Conservation (phyloP, 2,888 invertebrate genomes). For the Mythimna vitellina region DNA sequence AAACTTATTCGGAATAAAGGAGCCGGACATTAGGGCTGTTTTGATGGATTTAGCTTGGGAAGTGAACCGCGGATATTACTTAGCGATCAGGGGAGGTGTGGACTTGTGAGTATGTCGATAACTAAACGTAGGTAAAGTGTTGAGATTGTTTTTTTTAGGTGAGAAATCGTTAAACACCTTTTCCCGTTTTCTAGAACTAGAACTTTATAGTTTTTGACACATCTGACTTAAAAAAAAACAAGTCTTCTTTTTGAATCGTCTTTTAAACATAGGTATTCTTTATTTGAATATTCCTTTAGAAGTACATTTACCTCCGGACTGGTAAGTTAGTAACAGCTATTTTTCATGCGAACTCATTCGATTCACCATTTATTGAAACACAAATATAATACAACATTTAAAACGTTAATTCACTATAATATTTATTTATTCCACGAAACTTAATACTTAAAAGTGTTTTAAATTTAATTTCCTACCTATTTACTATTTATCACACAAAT, state of each 20-base stretch:
- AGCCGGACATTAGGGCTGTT: conserved; percentile 76
- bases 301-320: too few relatives aligned
- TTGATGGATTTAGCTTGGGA: conserved; percentile 71
- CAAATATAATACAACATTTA: not conserved
- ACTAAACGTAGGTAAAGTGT: not conserved
- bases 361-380: too few relatives aligned
- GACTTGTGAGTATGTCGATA: conserved; percentile 6
- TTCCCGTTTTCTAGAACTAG: too few relatives aligned
- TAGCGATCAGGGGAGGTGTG: conserved; percentile 44
- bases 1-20: conserved; percentile 77
- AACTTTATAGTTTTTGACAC: too few relatives aligned
- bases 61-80: conserved; percentile 60
- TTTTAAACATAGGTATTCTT: too few relatives aligned
- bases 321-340: too few relatives aligned
- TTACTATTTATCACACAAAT: not conserved
- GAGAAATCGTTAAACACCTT: too few relatives aligned
- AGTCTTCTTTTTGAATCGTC: too few relatives aligned
- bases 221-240: too few relatives aligned
- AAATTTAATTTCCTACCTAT: not conserved
- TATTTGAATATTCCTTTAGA: too few relatives aligned
- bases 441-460: not conserved
- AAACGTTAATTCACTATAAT: not conserved
- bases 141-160: not conserved
- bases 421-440: not conserved
- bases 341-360: too few relatives aligned